Base-by-base conservation (phyloP, 2,797 vertebrate genomes). In the Melanotaenia maccullochi region DNA sequence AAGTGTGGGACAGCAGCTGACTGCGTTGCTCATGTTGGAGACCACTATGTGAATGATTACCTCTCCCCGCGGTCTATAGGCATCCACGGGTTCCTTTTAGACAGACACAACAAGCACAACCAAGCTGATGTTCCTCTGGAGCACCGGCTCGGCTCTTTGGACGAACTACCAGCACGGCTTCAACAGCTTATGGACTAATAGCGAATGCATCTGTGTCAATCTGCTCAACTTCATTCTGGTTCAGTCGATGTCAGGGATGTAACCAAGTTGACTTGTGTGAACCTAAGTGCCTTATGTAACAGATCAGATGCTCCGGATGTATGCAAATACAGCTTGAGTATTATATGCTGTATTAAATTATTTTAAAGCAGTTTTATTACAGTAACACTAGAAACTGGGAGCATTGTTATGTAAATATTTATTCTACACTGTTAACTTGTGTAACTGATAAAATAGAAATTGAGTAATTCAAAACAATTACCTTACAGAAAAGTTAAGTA, bases 21-120 rank as follows among this genome's bases (percentile, higher is more conserved):
- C 0, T 76, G 82, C 0, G 94, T 95, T 0, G 96, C 93, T 13
- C 96, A 99, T 0, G 6, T 98, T 0, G 98, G 98, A 5, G 97
- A 99, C 22, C 93, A 95, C 74, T 96, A 96, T 61, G 40, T 67
- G 57, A 94, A 94, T 0, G 98, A 99, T 75, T 99, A 99, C 68
- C 78, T 90, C 12, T 87, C 95, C 0, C 94, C 97, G 2, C 93
- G 90, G 0, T 94, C 94, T 0, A 78, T 90, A 18, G 97, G 97
- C 56, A 97, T 99, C 90, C 93, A 92, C 1, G 91, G 96, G 65
- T 96, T 96, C 78, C 93, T 99, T 40, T 88, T 99, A 13, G 86
- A 87, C 68, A 56, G 91, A 7, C 36, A 73, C 2, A 71, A 68
- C 24, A 81, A 87, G 18, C 57, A 83, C 0, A 68, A 65, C 8